phyloP scores from a whole-genome alignment of 1,140 invertebrate species.

The Agraylea sexmaculata region DNA sequence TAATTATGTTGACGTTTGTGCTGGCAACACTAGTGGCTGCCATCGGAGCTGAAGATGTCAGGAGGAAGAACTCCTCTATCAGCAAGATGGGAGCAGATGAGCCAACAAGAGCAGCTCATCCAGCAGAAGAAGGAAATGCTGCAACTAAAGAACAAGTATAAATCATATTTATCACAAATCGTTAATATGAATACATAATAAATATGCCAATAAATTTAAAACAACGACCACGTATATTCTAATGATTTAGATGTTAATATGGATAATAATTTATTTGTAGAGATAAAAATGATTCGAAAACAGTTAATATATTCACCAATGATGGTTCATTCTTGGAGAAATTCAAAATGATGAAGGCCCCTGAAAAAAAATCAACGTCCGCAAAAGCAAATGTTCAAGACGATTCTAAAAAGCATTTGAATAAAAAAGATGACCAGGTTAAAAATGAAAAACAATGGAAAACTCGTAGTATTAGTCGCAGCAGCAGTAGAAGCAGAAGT shows the following conservation, averaged over 20 bases:
- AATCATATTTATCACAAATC: too few species aligned
- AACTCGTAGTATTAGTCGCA: background rate
- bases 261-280: too few species aligned
- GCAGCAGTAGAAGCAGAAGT: slow-evolving; percentile 9
- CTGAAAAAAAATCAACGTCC: slow-evolving; percentile 3
- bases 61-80: slow-evolving; percentile 34
- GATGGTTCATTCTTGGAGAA: slow-evolving; percentile 72
- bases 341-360: slow-evolving; percentile 40
- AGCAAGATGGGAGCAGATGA: slow-evolving; percentile 59
- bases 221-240: too few species aligned
- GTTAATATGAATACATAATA: too few species aligned
- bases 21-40: too few species aligned
- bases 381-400: background rate
- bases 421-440: slow-evolving; percentile 3
- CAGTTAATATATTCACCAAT: slow-evolving; percentile 59
- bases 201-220: too few species aligned
- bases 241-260: too few species aligned
- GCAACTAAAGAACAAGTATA: slow-evolving; percentile 1
- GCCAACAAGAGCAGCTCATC: slow-evolving; percentile 68
- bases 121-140: slow-evolving; percentile 54
- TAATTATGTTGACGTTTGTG: too few species aligned
- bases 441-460: slow-evolving; percentile 1
- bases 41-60: too few species aligned
- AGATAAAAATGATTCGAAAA: too few species aligned
- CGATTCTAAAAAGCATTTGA: slow-evolving; percentile 1